These are phyloP conservation scores for Drosophila eohydei DNA, from an alignment of 2,888 invertebrate genomes.

Conservation along the genomic window DNA sequence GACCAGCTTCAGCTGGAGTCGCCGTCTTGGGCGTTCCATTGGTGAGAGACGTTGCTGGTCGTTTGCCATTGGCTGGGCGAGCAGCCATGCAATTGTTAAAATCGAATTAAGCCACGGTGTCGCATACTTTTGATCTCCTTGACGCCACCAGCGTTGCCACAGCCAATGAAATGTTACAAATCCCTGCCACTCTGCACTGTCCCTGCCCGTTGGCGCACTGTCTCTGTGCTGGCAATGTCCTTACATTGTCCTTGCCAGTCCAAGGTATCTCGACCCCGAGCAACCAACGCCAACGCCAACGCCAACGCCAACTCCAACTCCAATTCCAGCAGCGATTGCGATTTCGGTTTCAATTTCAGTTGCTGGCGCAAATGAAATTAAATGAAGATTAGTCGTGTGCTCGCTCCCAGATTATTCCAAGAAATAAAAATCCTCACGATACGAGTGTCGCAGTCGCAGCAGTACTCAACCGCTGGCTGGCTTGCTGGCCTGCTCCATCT, in stretches of 20 bases:
- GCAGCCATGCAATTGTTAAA: slow-evolving; percentile 77
- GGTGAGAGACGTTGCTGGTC: slow-evolving; percentile 39
- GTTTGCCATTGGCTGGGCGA: slow-evolving; percentile 72
- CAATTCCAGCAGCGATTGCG: slow-evolving; percentile 39
- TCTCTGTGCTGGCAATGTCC: slow-evolving; percentile 59
- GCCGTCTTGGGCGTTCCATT: slow-evolving; percentile 62
- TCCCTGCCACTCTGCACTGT: slow-evolving; percentile 8
- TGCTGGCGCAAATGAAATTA: slow-evolving; percentile 81
- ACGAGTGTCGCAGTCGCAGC: slow-evolving; percentile 17
- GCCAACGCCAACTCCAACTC: slow-evolving; percentile 1
- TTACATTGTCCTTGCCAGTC: slow-evolving; percentile 75
- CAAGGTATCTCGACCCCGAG: slow-evolving; percentile 36
- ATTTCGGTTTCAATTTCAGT: slow-evolving; percentile 73
- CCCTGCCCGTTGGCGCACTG: not conserved
- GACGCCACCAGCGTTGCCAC: slow-evolving; percentile 51
- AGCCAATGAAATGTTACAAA: slow-evolving; percentile 79
- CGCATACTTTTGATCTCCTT: slow-evolving; percentile 80
- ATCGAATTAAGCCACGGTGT: slow-evolving; percentile 81
- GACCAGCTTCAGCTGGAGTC: slow-evolving; percentile 21
- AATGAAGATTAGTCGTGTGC: slow-evolving; percentile 82
- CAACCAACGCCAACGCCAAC: slow-evolving; percentile 2
- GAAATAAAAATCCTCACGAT: slow-evolving; percentile 79
- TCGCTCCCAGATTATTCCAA: slow-evolving; percentile 76
- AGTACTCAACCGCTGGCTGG: slow-evolving; percentile 28
- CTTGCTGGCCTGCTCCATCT: slow-evolving; percentile 16